phyloP scores from a whole-genome alignment of 2,113 vertebrate genomes.

The Pseudolaguvia tuberculata region DNA sequence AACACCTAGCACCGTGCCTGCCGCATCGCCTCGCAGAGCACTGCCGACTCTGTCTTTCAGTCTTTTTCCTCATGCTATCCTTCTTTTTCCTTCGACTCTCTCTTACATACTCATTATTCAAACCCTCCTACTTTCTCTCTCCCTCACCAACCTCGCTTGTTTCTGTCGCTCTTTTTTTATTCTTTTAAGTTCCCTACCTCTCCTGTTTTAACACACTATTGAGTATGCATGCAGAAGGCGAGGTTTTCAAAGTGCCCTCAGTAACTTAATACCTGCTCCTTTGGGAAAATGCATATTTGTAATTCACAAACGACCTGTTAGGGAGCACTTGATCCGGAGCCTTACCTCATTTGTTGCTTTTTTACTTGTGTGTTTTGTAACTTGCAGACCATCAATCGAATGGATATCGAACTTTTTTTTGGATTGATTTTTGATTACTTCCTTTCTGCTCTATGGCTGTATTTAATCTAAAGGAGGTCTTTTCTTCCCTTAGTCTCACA shows the following conservation, averaged over 20 bases:
- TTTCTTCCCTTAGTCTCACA: background rate
- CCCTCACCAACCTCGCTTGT: slow-evolving; percentile 42
- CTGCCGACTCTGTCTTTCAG: slow-evolving; percentile 48
- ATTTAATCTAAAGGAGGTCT: background rate
- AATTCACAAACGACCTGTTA: slow-evolving; percentile 27
- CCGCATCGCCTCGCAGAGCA: slow-evolving; percentile 63
- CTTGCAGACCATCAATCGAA: background rate
- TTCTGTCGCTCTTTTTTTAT: background rate
- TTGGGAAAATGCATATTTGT: slow-evolving; percentile 31
- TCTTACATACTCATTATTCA: slow-evolving; percentile 37
- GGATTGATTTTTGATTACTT: background rate
- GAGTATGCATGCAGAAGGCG: slow-evolving; percentile 27
- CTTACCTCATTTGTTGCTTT: slow-evolving; percentile 21
- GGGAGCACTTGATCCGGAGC: slow-evolving; percentile 20
- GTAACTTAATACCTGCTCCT: slow-evolving; percentile 34
- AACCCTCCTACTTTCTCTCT: slow-evolving; percentile 46
- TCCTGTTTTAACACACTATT: slow-evolving; percentile 7
- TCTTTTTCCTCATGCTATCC: slow-evolving; percentile 27
- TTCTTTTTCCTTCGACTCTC: slow-evolving; percentile 14
- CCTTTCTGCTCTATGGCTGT: background rate
- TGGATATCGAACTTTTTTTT: background rate
- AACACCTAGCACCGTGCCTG: slow-evolving; percentile 70
- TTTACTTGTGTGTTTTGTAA: background rate
- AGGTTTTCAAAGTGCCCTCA: slow-evolving; percentile 19
- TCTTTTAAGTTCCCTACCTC: background rate